These are phyloP conservation scores for Boleophthalmus pectinirostris DNA, from an alignment of 2,113 vertebrate species.

Conservation along the genomic window DNA sequence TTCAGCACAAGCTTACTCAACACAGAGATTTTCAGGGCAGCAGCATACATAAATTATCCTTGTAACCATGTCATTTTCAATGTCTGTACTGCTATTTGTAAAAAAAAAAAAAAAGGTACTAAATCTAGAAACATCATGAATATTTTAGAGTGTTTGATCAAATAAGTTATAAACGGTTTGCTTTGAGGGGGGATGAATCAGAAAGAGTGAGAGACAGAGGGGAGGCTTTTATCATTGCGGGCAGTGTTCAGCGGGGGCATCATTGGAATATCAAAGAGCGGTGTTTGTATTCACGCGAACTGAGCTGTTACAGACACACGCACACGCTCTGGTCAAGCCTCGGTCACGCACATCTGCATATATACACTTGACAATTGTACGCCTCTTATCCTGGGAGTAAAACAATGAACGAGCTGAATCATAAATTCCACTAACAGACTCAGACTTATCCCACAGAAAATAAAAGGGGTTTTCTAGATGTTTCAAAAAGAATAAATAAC, in stretches of 20 bases:
- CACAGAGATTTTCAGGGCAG: background rate
- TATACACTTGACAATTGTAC: background rate
- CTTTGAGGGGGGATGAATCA: constrained; percentile 28
- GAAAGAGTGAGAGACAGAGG: constrained; percentile 14
- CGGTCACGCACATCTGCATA: constrained; percentile 24
- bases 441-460: background rate
- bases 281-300: constrained; percentile 29
- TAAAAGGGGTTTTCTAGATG: background rate
- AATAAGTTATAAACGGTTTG: constrained; percentile 31
- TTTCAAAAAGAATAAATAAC: background rate
- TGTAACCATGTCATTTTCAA: background rate
- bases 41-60: background rate
- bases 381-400: background rate
- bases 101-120: constrained; percentile 9
- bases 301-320: constrained; percentile 16
- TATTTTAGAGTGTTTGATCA: constrained; percentile 40
- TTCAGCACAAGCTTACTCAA: background rate
- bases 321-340: constrained; percentile 15
- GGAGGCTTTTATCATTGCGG: constrained; percentile 37
- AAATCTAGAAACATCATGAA: constrained; percentile 26
- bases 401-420: background rate
- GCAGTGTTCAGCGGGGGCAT: constrained; percentile 15
- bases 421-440: background rate
- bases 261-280: constrained; percentile 36
- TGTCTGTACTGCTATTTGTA: background rate